Conservation (phyloP, 2,113 vertebrate genomes). For the Phylloscopus trochiloides region DNA sequence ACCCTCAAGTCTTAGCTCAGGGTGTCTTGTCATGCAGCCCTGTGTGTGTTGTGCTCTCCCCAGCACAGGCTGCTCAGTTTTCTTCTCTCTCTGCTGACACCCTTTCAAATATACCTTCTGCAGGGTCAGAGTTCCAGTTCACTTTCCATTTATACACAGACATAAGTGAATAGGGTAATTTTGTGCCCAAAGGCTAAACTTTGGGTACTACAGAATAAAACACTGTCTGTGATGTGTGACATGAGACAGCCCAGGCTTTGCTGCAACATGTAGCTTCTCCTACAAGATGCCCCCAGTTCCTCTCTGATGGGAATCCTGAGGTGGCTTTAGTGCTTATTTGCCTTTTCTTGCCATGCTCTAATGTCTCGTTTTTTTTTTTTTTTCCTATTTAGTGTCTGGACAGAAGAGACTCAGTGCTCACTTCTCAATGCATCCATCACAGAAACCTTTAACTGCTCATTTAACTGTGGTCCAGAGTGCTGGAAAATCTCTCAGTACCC, state of each 20-base stretch:
- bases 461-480: constrained; percentile 90
- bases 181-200: not conserved
- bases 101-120: not conserved
- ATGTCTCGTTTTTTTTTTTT: not conserved
- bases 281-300: not conserved
- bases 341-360: not conserved
- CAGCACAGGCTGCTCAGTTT: not conserved
- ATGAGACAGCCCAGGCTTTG: not conserved
- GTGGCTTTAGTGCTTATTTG: not conserved
- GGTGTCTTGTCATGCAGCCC: fast-evolving
- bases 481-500: constrained; percentile 88
- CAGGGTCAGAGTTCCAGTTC: not conserved
- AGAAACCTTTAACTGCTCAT: constrained; percentile 89
- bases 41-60: fast-evolving
- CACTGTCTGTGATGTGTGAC: not conserved
- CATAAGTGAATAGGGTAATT: not conserved
- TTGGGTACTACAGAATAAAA: not conserved
- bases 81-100: not conserved
- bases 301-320: not conserved
- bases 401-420: constrained; percentile 84
- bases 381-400: constrained; percentile 83
- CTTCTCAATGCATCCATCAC: constrained; percentile 86
- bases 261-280: not conserved
- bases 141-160: not conserved
- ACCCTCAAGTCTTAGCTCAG: not conserved